phyloP scores from a whole-genome alignment of 2,113 vertebrate genomes.

The Ancistrus triradiatus region DNA sequence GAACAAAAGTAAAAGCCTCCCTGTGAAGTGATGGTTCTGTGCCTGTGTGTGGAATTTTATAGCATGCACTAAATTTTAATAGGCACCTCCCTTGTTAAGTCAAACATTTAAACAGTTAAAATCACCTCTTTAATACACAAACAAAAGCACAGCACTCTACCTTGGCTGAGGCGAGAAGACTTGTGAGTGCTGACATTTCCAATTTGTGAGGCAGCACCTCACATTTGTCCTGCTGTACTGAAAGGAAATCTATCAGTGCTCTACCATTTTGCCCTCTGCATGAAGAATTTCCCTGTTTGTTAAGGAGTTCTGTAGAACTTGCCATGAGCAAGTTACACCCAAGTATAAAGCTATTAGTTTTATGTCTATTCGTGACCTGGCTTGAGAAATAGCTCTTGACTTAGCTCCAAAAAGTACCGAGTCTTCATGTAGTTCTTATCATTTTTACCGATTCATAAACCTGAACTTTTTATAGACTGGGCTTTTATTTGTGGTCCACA shows the following conservation, averaged over 20 bases:
- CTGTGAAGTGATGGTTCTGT: neutral
- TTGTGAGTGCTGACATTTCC: conserved; percentile 70
- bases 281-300: too few relatives aligned
- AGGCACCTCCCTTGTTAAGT: conserved; percentile 4
- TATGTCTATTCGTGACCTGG: too few relatives aligned
- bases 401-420: too few relatives aligned
- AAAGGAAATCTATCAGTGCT: conserved; percentile 36
- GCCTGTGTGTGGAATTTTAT: conserved; percentile 4
- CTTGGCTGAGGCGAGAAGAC: conserved; percentile 3
- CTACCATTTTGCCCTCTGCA: conserved; percentile 23
- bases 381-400: too few relatives aligned
- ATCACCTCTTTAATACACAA: conserved; percentile 9
- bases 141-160: neutral
- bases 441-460: too few relatives aligned
- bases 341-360: too few relatives aligned
- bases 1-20: too few relatives aligned
- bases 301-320: too few relatives aligned
- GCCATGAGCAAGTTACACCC: too few relatives aligned
- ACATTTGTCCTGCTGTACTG: conserved; percentile 20
- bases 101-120: conserved; percentile 15
- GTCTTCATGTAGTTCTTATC: too few relatives aligned
- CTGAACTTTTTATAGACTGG: neutral
- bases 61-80: conserved; percentile 6
- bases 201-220: conserved; percentile 49
- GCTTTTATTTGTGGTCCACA: neutral